Evolutionary conservation across 2,113 vertebrate genomes (phyloP), one percentile per base, ranked within the genome.

Genomic region (Typhlomys cinereus): DNA sequence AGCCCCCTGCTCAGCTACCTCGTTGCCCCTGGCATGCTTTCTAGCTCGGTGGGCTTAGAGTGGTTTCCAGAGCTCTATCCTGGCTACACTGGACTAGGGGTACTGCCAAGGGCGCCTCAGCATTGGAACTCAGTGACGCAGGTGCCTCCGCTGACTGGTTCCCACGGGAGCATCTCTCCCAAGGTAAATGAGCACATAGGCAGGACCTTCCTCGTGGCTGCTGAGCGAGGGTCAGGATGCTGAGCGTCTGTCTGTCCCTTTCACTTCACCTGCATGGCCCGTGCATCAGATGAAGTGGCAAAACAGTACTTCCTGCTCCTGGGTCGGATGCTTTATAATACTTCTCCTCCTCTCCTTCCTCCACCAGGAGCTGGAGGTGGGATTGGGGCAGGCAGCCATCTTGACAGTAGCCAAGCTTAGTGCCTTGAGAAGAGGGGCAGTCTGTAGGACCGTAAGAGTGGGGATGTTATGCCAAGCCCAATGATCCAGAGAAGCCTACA

Each of bases 21-120:
- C 50, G 36, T 34, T 70, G 25, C n/a, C 66, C 3, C 87, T 1
- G 41, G 85, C 54, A 1, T 1, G 1, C 5, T 62, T 2, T 31
- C 52, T 1, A 27, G 84, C 3, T 74, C 96, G 12, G 0, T 48
- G n/a, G 97, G 97, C 67, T 67, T 98, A 80, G 98, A 99, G 92
- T 98, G 98, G 98, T 93, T 98, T 94, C 98, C 98, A 83, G 97
- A 98, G 23, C 85, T 98, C 10, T 86, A 98, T 79, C 87, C 97
- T 3, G 97, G 85, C 61, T 97, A 97, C 3, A 67, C 81, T 0
- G 76, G 93, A 54, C 95, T 98, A 7, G 54, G 94, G 18, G 11
- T 98, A 36, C 92, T 98, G 52, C 95, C 96, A 2, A 88, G 85
- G 93, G 95, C 74, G 25, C 62, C n/a, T 52, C 90, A 70, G 50